Base-by-base conservation (phyloP, 2,113 vertebrate genomes). In the Microcebus griseorufus region DNA sequence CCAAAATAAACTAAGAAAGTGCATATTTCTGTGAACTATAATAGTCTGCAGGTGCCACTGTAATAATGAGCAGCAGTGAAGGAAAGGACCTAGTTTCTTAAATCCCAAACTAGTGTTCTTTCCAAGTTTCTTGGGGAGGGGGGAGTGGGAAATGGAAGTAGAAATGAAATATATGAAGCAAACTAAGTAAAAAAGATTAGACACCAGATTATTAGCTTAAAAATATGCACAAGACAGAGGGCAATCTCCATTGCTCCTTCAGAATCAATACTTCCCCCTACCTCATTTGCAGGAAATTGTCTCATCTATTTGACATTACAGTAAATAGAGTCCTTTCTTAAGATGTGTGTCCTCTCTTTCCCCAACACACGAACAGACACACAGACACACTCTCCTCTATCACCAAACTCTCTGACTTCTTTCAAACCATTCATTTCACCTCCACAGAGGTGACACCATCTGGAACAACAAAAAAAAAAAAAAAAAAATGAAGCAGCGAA, bases 361-460 rank as follows among this genome's bases (percentile, higher is more conserved):
- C 23, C 70, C 48, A n/a, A 23, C 25, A 42, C 55, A 16, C 22
- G 23, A 10, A 25, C 55, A n/a, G 11, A 6, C n/a, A 88, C 45
- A 29, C 25, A 29, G 25, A 14, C 42, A 39, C 39, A 4, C 55
- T 58, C 55, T 58, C 27, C 85, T 37, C 80, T 39, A 16, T 48
- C 76, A 85, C 22, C 70, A 91, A 64, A 53, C 64, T 7, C 64
- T 42, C 62, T 23, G n/a, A 51, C 64, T 87, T 94, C 96, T 94
- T 95, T 73, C 96, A 97, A 90, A 95, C 53, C 96, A 96, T 22
- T 96, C 96, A 86, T 62, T 93, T 94, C 88, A 96, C 95, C 93
- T 95, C 91, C 69, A 69, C 42, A 42, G 94, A 95, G 90, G 70
- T 51, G 75, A 92, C 95, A 95, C 81, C 42, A 93, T 97, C 89